A percentile compares a stretch with the other conserved stretches of the same genome.
Evolutionary conservation across 2,888 invertebrate species (phyloP).

Genomic region (Diabrotica balteata): DNA sequence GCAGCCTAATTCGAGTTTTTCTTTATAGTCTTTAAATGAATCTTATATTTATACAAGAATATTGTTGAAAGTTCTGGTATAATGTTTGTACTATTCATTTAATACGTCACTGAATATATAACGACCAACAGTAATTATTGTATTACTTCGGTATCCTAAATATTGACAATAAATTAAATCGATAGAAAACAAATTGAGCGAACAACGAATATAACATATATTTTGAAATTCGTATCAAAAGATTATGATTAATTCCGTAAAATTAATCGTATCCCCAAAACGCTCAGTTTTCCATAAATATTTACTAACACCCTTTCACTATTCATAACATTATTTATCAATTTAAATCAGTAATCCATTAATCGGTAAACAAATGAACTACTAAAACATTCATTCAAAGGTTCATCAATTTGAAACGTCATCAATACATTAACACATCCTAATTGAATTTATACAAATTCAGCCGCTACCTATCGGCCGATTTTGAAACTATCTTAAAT

Average conservation of each 20-base stretch:
- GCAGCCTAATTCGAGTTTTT: no score
- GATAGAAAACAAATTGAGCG: no score
- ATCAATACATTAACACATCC: conserved; percentile 11
- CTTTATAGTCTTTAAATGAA: no score
- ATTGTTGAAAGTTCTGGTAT: no score
- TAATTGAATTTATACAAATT: conserved; percentile 7
- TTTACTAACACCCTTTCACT: conserved; percentile 14
- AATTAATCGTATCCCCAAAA: conserved; percentile 4
- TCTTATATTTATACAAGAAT: no score
- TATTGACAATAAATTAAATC: no score
- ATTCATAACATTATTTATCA: conserved; percentile 22
- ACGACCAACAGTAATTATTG: no score
- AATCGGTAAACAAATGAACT: conserved; percentile 18
- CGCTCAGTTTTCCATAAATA: conserved; percentile 4
- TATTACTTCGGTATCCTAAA: no score
- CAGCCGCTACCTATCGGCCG: background rate
- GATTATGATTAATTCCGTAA: conserved; percentile 4
- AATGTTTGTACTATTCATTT: no score
- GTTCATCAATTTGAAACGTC: conserved; percentile 15
- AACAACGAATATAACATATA: no score
- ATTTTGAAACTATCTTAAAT: conserved; percentile 8
- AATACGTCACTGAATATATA: no score
- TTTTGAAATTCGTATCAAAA: background rate
- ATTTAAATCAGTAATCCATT: conserved; percentile 19
- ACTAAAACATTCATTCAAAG: conserved; percentile 19